Evolutionary conservation across 2,113 vertebrate species (phyloP), one percentile per base, ranked within the genome.

Genomic region (Dendropsophus ebraccatus): DNA sequence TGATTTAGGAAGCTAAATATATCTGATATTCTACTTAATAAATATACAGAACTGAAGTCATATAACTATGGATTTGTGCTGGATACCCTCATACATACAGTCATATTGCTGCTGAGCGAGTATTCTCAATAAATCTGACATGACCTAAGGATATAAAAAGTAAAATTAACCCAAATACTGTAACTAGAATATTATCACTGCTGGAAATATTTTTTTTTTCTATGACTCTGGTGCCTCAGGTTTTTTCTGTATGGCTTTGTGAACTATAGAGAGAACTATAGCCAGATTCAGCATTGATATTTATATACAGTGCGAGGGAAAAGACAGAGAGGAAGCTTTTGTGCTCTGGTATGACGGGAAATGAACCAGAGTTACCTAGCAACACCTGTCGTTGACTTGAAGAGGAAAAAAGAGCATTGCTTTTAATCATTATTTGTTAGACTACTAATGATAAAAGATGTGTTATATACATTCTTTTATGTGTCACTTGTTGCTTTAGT

Each of bases 351-450:
- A 70, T 82, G 62, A 58, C 19, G 45, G 58, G 70, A 75, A 74
- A 76, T 75, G 54, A 75, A 45, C 54, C 54, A 7, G 54, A 62
- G 82, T 84, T 84, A 84, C 82, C 70, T 84, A 84, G 82, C 82
- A 84, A 84, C 82, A 84, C 82, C 82, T 84, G 70, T 75, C 70
- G 65, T 75, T 47, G 52, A 41, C 56, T 47, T 45, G 41, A 32
- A 62, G 19, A 56, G 52, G 25, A 75, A 49, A 62, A 84, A 76
- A 13, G 74, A 25, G 58, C n/a, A 32, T 84, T 56, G 37, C 23
- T 74, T 28, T n/a, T 84, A 47, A 62, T 84, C 50, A 45, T 84
- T 75, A 81, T 49, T 52, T 52, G 75, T 56, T 47, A 81, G n/a
- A 49, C n/a, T 62, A 8, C 47, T 47, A 45, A 65, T 58, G 41